Evolutionary conservation across 2,113 vertebrate species (phyloP).

Genomic region (Sterrhoptilus dennistouni): DNA sequence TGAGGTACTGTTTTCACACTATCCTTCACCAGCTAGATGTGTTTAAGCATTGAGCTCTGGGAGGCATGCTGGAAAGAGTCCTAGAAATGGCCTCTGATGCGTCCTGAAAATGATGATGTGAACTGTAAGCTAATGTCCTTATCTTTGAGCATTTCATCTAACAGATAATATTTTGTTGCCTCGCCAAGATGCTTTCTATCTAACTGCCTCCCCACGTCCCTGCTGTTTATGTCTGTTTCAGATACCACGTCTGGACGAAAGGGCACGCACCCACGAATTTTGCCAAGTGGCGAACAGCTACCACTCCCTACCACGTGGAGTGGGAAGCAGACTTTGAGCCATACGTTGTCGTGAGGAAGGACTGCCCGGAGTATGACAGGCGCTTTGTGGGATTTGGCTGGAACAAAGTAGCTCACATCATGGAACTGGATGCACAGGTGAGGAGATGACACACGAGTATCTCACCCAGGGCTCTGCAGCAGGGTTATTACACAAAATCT

Average conservation of each 20-base stretch:
- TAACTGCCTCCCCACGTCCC: not conserved
- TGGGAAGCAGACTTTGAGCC: constrained; percentile 99
- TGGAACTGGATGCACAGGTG: constrained; percentile 98
- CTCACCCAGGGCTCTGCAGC: not conserved
- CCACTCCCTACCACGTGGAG: constrained; percentile 92
- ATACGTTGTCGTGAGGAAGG: constrained; percentile 92
- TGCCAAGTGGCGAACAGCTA: constrained; percentile 97
- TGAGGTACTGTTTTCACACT: constrained; percentile 22
- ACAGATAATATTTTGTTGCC: not conserved
- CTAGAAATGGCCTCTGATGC: not conserved
- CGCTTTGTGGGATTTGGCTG: constrained; percentile 98
- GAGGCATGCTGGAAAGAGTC: not conserved
- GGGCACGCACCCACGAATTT: constrained; percentile 98
- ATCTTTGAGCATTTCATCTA: not conserved
- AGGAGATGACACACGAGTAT: not conserved
- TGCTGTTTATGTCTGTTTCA: constrained; percentile 55
- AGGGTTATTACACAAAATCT: not conserved
- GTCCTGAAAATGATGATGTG: not conserved
- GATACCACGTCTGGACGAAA: constrained; percentile 99
- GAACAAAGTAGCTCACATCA: constrained; percentile 99
- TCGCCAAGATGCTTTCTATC: not conserved
- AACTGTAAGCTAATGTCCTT: constrained; percentile 5
- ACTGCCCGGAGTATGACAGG: constrained; percentile 95
- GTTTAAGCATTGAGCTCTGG: not conserved
- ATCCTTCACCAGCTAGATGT: not conserved